Base-by-base conservation (phyloP, 2,113 vertebrate species). In the Cyanoramphus novaezelandiae region DNA sequence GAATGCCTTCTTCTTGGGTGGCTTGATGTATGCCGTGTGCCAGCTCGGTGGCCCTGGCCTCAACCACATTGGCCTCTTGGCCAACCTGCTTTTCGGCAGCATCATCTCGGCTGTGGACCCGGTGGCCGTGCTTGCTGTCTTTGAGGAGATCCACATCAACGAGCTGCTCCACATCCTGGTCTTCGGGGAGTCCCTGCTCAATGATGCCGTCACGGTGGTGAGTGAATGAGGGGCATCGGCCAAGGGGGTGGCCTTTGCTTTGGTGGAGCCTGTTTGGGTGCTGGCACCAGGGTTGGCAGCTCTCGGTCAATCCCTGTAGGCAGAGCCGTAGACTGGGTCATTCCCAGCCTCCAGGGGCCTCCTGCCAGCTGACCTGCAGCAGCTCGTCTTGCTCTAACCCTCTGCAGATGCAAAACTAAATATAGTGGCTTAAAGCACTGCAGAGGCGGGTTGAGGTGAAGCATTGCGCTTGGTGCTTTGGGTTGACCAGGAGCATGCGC, bases 61-160 rank as follows among this genome's bases (percentile, higher is more conserved):
- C 76, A 52, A 84, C 41, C 43, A 96, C 27, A 97, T 99, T 0
- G 97, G 98, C 50, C 98, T 99, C n/a, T 95, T 99, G 97, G 98
- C 98, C 55, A 99, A 98, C 95, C 97, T 99, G 97, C 98, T 99
- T 44, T 99, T 99, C 0, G 99, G 98, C 72, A 98, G 99, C 97
- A 99, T 99, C 95, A 98, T 99, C 98, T 99, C 99, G 0, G 99
- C 99, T 0, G 99, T 99, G 95, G 99, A 99, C 95, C 99, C 99
- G 0, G 99, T 99, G 50, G 99, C 99, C 0, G 99, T 99, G 91
- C 98, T 99, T 59, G 99, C 99, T 0, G 99, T 99, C 28, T 99
- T 99, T 18, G 99, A 99, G 97, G 99, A 99, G 97, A 99, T 99
- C 96, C 99, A 99, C 96, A 99, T 99, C 98, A 99, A 99, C 2